Base-by-base conservation (phyloP, 53 echinoderm and acorn worm genomes). In the Hippasteria phrygiana region DNA sequence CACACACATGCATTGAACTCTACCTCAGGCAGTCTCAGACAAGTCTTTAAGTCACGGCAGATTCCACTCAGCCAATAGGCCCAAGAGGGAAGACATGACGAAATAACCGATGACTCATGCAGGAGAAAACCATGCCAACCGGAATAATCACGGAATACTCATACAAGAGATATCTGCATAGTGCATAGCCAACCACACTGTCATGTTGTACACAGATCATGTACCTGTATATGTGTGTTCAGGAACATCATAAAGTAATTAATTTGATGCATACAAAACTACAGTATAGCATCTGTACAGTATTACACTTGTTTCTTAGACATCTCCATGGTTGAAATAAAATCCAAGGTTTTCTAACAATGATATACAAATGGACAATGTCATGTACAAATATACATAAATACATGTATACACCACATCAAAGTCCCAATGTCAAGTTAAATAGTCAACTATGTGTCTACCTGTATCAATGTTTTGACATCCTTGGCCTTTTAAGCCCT, bases 21-120 rank as follows among this genome's bases (percentile, higher is more conserved):
- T 26, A 59, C 20, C 2, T 59, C 26, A 59, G 24, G 26, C 26
- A 24, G 59, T 26, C 59, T 59, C 24, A 20, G 12, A 26, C 35
- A 55, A 54, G 79, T 79, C 48, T 79, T 55, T 56, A 79, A 79
- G 79, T 79, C 79, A 79, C 24, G 62, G 28, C 32, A 28, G 4
- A 4, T 3, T 27, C 28, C 64, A 77, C 55, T 54, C 51, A 42
- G 54, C 79, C 54, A 62, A 48, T 39, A 56, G 79, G 79, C 59
- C 22, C 28, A 55, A 9, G 42, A 62, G 17, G 8, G 41, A 35
- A 26, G 22, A 34, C 55, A 55, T 7, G 39, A 46, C 20, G 33
- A 80, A 59, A 62, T 43, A 81, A 26, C 59, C 40, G 80, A 81
- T 81, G 81, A 81, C 63, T 81, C 81, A 81, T 81, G 64, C 43